Conservation (phyloP, 2,113 vertebrate genomes). For the Penelope pileata region DNA sequence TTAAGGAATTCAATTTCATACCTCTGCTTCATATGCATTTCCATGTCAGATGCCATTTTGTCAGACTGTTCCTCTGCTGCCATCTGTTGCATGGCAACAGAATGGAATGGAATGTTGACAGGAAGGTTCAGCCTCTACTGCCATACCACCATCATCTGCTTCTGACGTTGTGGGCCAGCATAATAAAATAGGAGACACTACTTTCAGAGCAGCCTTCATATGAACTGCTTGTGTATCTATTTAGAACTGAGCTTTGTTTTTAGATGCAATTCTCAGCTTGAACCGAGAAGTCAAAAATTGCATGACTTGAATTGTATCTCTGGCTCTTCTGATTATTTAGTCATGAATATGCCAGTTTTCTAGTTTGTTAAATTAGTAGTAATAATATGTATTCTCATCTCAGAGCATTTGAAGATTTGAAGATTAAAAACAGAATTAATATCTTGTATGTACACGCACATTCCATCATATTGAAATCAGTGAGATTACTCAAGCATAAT, state of each 20-base stretch:
- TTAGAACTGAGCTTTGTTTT: background rate
- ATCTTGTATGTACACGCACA: background rate
- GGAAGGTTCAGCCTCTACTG: background rate
- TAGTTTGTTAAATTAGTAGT: background rate
- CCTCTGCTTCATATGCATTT: background rate
- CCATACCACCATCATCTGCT: background rate
- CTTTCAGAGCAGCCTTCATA: background rate
- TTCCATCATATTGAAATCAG: background rate
- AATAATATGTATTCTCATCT: background rate
- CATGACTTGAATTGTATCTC: background rate
- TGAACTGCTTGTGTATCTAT: background rate
- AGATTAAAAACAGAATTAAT: background rate
- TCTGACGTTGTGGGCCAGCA: background rate
- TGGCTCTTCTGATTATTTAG: background rate
- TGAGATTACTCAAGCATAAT: background rate
- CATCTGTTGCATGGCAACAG: background rate
- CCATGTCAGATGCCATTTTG: background rate
- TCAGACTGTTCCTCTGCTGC: background rate
- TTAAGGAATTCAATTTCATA: background rate
- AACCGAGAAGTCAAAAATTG: background rate
- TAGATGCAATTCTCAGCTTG: background rate
- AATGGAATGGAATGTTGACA: background rate
- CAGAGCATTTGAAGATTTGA: background rate
- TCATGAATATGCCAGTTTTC: background rate
- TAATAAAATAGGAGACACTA: background rate